Base-by-base conservation (phyloP, 2,888 invertebrate genomes). In the Axea sp. region DNA sequence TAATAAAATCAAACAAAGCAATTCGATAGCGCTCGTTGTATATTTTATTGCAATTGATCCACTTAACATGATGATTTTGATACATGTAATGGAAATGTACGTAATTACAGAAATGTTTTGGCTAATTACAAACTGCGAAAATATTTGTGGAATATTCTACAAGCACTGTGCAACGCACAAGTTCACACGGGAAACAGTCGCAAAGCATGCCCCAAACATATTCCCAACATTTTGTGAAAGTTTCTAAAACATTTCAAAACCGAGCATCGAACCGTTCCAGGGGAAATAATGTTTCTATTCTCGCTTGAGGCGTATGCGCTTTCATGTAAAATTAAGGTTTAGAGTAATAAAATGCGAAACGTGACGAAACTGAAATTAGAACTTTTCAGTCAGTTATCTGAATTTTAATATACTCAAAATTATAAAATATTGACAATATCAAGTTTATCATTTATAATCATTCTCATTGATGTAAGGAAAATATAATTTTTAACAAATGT, bases 211-310 rank as follows among this genome's bases (percentile, higher is more conserved):
- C 12, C 45, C 53, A 37, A 65, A 65, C 53, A 65, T 43, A 51
- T 64, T 35, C 47, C 22, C 43, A 33, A 64, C 53, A 64, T 47
- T 64, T 49, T 31, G 35, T 43, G 17, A 53, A 64, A 64, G 26
- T 64, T 53, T 53, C 64, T 26, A 35, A 64, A 64, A 64, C 64
- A 64, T 64, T 64, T 64, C 51, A 53, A 53, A 64, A 51, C 64
- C 53, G 35, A 43, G 39, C 33, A 43, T 64, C 11, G 62, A 51
- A 51, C 28, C 31, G 31, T 51, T 39, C 24, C 45, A n/a, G n/a
- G 11, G 12, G 12, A 59, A 47, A 37, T 47, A 45, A 45, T 35
- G 19, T 39, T 37, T 26, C 35, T 37, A 45, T 26, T 45, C 11
- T 8, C 26, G 17, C 12, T 12, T 11, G 8, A 28, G 11, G n/a